Base-by-base conservation (phyloP, 2,888 invertebrate species). In the Marronus borbonicus region DNA sequence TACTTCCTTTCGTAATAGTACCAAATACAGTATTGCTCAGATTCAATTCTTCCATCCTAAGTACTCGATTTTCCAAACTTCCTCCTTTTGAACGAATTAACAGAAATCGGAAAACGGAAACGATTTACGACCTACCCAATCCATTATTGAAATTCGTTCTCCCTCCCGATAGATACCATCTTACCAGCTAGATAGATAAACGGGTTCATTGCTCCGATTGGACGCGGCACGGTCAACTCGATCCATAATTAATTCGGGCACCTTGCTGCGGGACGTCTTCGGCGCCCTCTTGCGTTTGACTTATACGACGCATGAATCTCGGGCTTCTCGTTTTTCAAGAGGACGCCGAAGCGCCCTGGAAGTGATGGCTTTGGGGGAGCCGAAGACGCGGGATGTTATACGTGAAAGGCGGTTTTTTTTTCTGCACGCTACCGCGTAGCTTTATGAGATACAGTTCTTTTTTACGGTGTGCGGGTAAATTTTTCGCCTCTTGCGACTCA, bases 281-380 rank as follows among this genome's bases (percentile, higher is more conserved):
- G 28, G 28, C 3, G 68, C 14, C 62, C 62, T 76, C 79, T 81
- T 83, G 83, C 81, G 79, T 80, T 80, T 84, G 83, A 84, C 83
- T 84, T 84, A 83, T 84, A 84, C 81, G 82, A 80, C 83, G 81
- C 83, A 84, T 84, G 83, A 83, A 83, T 84, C 84, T 84, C 80
- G 65, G 60, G 78, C 44, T 58, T 69, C 76, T 39, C 50, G 69
- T 44, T 39, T 64, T 72, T 72, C 72, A 68, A 68, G 64, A 62
- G 75, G 75, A 75, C 62, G 49, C 75, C 60, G 75, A 75, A 75
- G n/a, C 75, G 12, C 75, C 3, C 31, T 75, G 75, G 31, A 64
- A 60, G 64, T 75, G 75, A 75, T 75, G 50, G 75, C 62, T 75
- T 28, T 64, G 75, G 28, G 50, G 24, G 50, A 62, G 31, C 24